Evolutionary conservation across 1,140 invertebrate genomes (phyloP).

Genomic region (Drosophila gunungcola): DNA sequence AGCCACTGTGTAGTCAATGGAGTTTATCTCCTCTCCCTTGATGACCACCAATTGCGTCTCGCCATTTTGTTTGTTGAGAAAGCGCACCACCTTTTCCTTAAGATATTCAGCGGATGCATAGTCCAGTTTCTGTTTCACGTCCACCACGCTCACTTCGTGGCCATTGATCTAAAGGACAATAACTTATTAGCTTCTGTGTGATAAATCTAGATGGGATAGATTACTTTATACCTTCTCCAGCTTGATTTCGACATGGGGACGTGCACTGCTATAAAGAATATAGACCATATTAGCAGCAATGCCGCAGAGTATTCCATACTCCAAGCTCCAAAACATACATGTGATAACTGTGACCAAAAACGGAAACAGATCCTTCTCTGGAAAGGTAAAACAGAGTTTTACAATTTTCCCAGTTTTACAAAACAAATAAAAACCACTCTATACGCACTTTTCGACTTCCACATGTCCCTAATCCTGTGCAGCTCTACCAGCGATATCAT

Average conservation of each 20-base stretch:
- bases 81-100: slow-evolving; percentile 72
- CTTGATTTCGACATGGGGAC: slow-evolving; percentile 89
- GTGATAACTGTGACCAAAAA: slow-evolving; percentile 90
- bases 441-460: slow-evolving; percentile 92
- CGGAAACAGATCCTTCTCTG: slow-evolving; percentile 92
- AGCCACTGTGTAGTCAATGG: slow-evolving; percentile 88
- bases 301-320: slow-evolving; percentile 94
- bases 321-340: slow-evolving; percentile 91
- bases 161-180: slow-evolving; percentile 47
- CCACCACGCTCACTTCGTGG: slow-evolving; percentile 61
- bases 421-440: rapidly evolving
- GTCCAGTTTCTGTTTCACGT: slow-evolving; percentile 75
- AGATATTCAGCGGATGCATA: slow-evolving; percentile 79
- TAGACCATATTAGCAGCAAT: slow-evolving; percentile 91
- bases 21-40: slow-evolving; percentile 87
- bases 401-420: too few species aligned
- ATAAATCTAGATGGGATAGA: neutral
- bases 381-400: slow-evolving; percentile 59
- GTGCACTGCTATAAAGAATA: slow-evolving; percentile 91
- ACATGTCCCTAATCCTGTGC: slow-evolving; percentile 90
- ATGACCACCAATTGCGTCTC: slow-evolving; percentile 85
- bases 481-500: slow-evolving; percentile 93
- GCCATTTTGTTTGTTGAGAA: slow-evolving; percentile 42
- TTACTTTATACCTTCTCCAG: slow-evolving; percentile 86
- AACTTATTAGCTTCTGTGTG: neutral